Conservation (phyloP, 1,140 invertebrate genomes). For the Nomia melanderi region DNA sequence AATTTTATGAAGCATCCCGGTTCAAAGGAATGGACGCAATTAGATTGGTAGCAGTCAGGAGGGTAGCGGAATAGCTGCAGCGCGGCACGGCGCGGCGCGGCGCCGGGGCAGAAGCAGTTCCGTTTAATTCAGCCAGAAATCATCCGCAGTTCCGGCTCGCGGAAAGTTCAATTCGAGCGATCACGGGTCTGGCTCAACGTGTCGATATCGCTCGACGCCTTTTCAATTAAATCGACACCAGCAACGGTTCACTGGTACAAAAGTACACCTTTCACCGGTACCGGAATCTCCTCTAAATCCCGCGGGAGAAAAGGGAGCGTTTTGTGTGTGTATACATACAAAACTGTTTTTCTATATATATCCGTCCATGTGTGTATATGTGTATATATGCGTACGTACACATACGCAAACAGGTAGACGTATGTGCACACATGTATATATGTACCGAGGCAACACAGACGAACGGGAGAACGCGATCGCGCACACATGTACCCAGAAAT, state of each 20-base stretch:
- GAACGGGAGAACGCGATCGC: no score
- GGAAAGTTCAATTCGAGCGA: constrained; percentile 3
- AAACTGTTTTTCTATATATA: not conserved
- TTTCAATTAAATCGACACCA: constrained; percentile 43
- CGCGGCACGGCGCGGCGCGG: no score
- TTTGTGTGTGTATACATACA: not conserved
- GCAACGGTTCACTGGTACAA: not conserved
- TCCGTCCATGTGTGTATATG: no score
- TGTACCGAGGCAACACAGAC: no score
- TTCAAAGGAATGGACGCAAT: no score
- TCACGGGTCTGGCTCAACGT: constrained; percentile 24
- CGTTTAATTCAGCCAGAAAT: constrained; percentile 6
- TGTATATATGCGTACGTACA: not conserved
- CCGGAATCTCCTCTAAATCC: constrained; percentile 30
- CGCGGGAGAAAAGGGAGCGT: not conserved
- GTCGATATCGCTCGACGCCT: constrained; percentile 42
- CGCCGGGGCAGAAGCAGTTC: not conserved
- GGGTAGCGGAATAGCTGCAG: no score
- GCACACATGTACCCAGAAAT: constrained; percentile 16
- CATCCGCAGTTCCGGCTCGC: not conserved
- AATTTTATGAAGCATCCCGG: no score
- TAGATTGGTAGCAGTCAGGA: no score
- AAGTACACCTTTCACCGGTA: constrained; percentile 38
- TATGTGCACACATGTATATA: no score
- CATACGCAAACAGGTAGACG: no score